phyloP scores from a whole-genome alignment of 2,113 vertebrate genomes.

The Choloepus hoffmanni region DNA sequence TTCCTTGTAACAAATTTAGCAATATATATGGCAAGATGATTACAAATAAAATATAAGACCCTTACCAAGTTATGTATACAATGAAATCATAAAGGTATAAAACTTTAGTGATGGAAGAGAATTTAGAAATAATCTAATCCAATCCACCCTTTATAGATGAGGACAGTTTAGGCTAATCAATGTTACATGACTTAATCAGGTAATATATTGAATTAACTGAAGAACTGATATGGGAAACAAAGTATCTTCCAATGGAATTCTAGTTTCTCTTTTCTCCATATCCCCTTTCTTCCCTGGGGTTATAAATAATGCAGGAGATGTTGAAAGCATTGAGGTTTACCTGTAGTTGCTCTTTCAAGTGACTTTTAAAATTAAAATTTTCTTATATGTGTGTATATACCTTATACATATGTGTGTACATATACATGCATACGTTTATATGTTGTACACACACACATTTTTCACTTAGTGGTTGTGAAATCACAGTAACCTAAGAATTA shows the following conservation, averaged over 20 bases:
- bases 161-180: neutral
- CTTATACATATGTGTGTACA: neutral
- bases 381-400: neutral
- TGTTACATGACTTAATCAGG: neutral
- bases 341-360: neutral
- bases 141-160: neutral
- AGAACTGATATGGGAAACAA: neutral
- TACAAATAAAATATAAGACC: conserved; percentile 15
- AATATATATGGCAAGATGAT: neutral
- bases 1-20: neutral
- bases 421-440: neutral
- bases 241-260: neutral
- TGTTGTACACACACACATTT: neutral
- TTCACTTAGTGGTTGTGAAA: neutral
- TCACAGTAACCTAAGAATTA: neutral
- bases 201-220: conserved; percentile 23
- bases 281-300: neutral
- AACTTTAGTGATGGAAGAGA: conserved; percentile 21
- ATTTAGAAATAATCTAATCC: neutral
- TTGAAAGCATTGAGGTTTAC: neutral
- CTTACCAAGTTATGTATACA: neutral
- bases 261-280: neutral
- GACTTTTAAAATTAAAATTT: conserved; percentile 35
- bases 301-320: conserved; percentile 5
- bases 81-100: conserved; percentile 8